phyloP scores from a whole-genome alignment of 2,113 vertebrate species.

The Rhipidura dahli region DNA sequence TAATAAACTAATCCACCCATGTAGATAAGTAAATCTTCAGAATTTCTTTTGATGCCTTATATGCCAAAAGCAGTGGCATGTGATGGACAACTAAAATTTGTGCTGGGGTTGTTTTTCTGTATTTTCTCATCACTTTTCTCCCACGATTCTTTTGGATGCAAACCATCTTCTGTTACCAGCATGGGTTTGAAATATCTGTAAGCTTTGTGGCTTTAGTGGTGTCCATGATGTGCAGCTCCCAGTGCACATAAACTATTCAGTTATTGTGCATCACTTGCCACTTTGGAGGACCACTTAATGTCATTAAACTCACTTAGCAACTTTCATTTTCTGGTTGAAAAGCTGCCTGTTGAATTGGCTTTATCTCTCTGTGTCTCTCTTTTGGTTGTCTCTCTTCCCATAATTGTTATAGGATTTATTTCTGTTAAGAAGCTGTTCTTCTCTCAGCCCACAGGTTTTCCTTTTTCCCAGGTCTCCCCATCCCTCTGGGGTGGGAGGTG shows the following conservation, averaged over 20 bases:
- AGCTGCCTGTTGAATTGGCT: neutral
- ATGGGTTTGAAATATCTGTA: neutral
- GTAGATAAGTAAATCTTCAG: neutral
- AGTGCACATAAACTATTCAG: rapidly evolving
- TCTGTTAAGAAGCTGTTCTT: neutral
- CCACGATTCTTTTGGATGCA: neutral
- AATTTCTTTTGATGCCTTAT: neutral
- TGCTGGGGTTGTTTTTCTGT: neutral
- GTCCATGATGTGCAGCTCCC: neutral
- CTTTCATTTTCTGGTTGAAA: neutral
- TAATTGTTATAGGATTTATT: neutral
- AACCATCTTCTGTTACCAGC: neutral
- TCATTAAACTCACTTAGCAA: neutral
- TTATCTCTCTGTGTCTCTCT: neutral
- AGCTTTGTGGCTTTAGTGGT: neutral
- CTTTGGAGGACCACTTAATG: neutral
- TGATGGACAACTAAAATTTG: neutral
- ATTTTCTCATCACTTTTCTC: neutral
- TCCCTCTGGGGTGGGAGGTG: neutral
- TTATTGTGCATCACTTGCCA: neutral
- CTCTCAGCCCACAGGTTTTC: neutral
- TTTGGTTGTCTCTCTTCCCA: neutral
- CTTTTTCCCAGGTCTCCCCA: neutral
- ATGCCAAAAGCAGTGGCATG: neutral
- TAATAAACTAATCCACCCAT: neutral